Evolutionary conservation across 92 coral and sea anemone species (phyloP).

Genomic region (Actinernus sp.): DNA sequence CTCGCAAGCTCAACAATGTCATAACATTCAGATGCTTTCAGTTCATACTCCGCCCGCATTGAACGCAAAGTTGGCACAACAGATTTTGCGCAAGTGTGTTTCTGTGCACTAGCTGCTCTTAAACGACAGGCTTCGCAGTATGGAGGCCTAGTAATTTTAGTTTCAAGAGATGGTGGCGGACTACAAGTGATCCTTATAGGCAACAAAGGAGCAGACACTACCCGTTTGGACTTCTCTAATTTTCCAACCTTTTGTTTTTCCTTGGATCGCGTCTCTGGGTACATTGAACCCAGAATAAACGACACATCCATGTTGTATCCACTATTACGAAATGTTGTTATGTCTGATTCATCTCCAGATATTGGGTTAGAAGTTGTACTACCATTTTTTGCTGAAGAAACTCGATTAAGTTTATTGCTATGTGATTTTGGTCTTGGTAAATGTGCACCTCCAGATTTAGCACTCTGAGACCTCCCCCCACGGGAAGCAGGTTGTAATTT

Average conservation of each 20-base stretch:
- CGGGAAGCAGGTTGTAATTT: background rate
- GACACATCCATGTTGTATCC: constrained; percentile 73
- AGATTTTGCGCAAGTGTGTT: constrained; percentile 31
- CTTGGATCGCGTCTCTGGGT: constrained; percentile 74
- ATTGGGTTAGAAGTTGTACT: constrained; percentile 27
- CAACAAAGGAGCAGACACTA: background rate
- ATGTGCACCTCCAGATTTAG: constrained; percentile 25
- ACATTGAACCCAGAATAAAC: constrained; percentile 79
- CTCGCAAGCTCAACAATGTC: constrained; percentile 82
- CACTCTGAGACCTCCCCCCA: constrained; percentile 21
- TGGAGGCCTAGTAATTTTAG: constrained; percentile 15
- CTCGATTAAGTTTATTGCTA: constrained; percentile 54
- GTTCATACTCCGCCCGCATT: constrained; percentile 73
- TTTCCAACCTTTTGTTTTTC: constrained; percentile 9
- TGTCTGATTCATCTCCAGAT: constrained; percentile 72
- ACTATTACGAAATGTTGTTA: constrained; percentile 85
- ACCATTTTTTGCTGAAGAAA: constrained; percentile 64
- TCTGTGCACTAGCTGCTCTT: constrained; percentile 32
- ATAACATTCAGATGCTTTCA: constrained; percentile 86
- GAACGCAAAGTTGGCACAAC: constrained; percentile 40
- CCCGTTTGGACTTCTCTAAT: background rate
- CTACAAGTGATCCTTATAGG: background rate
- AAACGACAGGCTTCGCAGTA: constrained; percentile 72
- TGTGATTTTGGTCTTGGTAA: constrained; percentile 54
- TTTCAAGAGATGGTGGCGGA: background rate